phyloP scores from a whole-genome alignment of 2,113 vertebrate species.

The Eleginops maclovinus region DNA sequence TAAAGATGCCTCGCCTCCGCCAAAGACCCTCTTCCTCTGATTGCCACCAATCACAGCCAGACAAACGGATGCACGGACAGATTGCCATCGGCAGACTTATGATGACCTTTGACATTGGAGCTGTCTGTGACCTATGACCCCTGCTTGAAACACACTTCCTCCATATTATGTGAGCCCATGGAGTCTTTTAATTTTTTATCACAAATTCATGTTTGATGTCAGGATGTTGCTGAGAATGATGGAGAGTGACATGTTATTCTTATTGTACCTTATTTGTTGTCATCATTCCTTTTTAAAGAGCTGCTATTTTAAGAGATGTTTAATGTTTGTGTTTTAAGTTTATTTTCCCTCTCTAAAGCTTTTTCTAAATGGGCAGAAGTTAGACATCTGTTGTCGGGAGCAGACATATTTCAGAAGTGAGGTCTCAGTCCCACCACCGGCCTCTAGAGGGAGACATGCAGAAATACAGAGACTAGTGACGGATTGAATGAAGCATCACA shows the following conservation, averaged over 20 bases:
- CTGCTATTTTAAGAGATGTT: constrained; percentile 83
- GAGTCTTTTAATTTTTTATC: constrained; percentile 51
- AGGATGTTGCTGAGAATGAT: constrained; percentile 40
- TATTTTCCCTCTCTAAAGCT: constrained; percentile 64
- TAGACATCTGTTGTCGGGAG: constrained; percentile 23
- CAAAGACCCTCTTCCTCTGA: constrained; percentile 58
- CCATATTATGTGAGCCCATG: constrained; percentile 48
- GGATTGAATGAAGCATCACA: constrained; percentile 26
- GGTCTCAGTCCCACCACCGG: constrained; percentile 57
- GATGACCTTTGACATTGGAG: constrained; percentile 57
- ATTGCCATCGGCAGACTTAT: constrained; percentile 32
- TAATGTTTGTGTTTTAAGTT: constrained; percentile 54
- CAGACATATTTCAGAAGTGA: constrained; percentile 28
- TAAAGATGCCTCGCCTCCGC: constrained; percentile 62
- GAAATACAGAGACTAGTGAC: constrained; percentile 62
- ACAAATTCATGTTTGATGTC: constrained; percentile 37
- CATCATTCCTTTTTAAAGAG: constrained; percentile 80
- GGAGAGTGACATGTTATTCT: constrained; percentile 50
- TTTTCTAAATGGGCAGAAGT: constrained; percentile 61
- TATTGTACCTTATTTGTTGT: constrained; percentile 69
- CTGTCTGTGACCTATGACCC: constrained; percentile 60
- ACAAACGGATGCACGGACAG: constrained; percentile 54
- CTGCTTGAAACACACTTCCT: constrained; percentile 66
- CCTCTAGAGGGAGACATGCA: constrained; percentile 75
- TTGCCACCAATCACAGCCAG: constrained; percentile 64